Evolutionary conservation across 2,797 vertebrate genomes (phyloP).

Genomic region (Champsocephalus gunnari): DNA sequence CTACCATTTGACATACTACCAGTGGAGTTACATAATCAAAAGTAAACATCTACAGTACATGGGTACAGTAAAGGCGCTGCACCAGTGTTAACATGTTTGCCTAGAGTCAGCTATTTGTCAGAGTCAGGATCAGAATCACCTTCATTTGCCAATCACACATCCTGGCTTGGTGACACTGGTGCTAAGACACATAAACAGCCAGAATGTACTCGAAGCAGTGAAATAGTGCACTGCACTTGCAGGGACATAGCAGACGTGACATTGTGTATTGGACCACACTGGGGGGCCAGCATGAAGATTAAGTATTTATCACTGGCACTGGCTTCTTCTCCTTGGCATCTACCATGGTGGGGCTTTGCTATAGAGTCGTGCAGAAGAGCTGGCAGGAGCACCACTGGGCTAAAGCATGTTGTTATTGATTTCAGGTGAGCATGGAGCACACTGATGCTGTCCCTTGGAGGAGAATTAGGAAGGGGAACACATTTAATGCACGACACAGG

Average conservation of each 20-base stretch:
- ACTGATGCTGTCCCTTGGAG: slow-evolving; percentile 73
- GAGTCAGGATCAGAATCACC: slow-evolving; percentile 42
- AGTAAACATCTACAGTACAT: not conserved
- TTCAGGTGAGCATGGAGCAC: slow-evolving; percentile 71
- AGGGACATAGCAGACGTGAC: slow-evolving; percentile 63
- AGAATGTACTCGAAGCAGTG: slow-evolving; percentile 56
- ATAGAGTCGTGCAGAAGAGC: slow-evolving; percentile 60
- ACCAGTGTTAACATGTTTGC: slow-evolving; percentile 34
- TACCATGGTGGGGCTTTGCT: slow-evolving; percentile 47
- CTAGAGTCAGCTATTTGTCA: slow-evolving; percentile 39
- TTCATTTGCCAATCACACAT: slow-evolving; percentile 56
- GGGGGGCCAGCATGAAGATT: slow-evolving; percentile 60
- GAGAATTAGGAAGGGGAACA: slow-evolving; percentile 66
- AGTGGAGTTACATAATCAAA: slow-evolving; percentile 13
- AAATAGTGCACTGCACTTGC: slow-evolving; percentile 55
- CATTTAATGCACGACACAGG: slow-evolving; percentile 73
- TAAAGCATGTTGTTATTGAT: slow-evolving; percentile 75
- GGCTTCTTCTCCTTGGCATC: slow-evolving; percentile 60
- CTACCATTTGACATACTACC: not conserved
- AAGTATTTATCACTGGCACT: slow-evolving; percentile 73
- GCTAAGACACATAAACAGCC: slow-evolving; percentile 49
- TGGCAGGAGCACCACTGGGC: slow-evolving; percentile 68
- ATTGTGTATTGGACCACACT: slow-evolving; percentile 56
- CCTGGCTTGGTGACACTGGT: slow-evolving; percentile 52
- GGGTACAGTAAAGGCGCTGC: slow-evolving; percentile 13